Conservation (phyloP, 92 coral and sea anemone species). For the Isaurus tuberculatus region DNA sequence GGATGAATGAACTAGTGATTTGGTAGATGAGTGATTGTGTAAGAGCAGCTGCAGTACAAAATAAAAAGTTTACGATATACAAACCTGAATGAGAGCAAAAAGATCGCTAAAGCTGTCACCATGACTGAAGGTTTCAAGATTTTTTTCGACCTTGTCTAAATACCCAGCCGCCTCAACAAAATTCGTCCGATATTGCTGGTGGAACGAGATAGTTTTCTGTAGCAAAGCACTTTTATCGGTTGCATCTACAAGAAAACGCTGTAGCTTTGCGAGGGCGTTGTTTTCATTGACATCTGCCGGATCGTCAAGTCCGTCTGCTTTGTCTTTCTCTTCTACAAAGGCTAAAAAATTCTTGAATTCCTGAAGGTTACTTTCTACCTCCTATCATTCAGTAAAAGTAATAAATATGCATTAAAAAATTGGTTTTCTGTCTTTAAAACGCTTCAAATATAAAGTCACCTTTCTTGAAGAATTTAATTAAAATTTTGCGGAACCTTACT, state of each 20-base stretch:
- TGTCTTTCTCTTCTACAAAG: conserved; percentile 59
- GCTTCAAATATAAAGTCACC: too few species aligned
- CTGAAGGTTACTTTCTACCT: conserved; percentile 66
- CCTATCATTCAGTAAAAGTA: conserved; percentile 48
- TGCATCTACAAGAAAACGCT: conserved; percentile 58
- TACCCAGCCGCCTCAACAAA: conserved; percentile 48
- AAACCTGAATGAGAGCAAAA: conserved; percentile 13
- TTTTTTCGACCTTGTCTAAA: conserved; percentile 38
- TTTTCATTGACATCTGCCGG: conserved; percentile 37
- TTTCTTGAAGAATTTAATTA: too few species aligned
- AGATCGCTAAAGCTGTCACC: not conserved
- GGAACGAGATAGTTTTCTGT: conserved; percentile 71
- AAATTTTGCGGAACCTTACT: too few species aligned
- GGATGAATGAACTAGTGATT: too few species aligned
- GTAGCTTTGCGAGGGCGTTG: conserved; percentile 28
- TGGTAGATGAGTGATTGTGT: too few species aligned
- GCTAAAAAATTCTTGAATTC: conserved; percentile 70
- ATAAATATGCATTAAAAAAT: not conserved
- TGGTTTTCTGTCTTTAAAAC: too few species aligned
- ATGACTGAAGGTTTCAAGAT: not conserved
- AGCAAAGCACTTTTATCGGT: conserved; percentile 49
- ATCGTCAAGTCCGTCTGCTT: conserved; percentile 45
- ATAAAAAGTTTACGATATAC: not conserved
- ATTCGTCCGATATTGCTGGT: conserved; percentile 66
- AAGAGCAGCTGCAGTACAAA: too few species aligned